Conservation (phyloP, 2,797 vertebrate species). For the Pterois miles region DNA sequence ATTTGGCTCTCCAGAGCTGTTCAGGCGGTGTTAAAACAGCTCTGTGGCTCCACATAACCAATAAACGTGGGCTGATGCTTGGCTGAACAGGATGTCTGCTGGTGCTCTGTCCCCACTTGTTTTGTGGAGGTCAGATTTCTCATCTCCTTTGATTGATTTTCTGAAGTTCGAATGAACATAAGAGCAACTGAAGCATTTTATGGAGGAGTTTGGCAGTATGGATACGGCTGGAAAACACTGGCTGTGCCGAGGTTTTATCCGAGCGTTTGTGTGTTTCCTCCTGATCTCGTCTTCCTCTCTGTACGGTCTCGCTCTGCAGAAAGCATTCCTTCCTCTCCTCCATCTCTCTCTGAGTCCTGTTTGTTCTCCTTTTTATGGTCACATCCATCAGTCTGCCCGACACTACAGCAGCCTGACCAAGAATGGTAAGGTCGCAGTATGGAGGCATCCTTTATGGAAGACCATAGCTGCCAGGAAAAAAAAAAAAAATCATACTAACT, state of each 20-base stretch:
- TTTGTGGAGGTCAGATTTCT: conserved; percentile 43
- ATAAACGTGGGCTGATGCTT: conserved; percentile 12
- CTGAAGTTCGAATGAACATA: conserved; percentile 20
- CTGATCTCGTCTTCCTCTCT: background rate
- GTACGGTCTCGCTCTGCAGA: background rate
- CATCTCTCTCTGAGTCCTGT: background rate
- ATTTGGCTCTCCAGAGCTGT: background rate
- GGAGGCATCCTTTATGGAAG: background rate
- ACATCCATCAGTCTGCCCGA: conserved; percentile 3
- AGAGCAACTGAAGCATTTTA: conserved; percentile 24
- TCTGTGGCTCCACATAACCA: background rate
- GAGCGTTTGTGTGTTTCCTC: background rate
- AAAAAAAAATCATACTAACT: too few species aligned
- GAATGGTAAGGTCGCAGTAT: conserved; percentile 16
- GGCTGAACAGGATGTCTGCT: conserved; percentile 12
- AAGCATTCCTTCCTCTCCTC: background rate
- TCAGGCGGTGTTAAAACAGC: background rate
- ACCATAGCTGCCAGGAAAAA: background rate
- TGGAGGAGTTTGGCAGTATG: conserved; percentile 5
- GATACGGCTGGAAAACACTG: background rate
- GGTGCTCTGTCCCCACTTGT: too few species aligned
- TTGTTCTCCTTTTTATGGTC: conserved; percentile 45
- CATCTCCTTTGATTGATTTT: conserved; percentile 51
- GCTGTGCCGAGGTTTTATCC: conserved; percentile 9
- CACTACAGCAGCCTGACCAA: conserved; percentile 19